Conservation (phyloP, 1,140 invertebrate genomes). For the Neodiprion pinetum region DNA sequence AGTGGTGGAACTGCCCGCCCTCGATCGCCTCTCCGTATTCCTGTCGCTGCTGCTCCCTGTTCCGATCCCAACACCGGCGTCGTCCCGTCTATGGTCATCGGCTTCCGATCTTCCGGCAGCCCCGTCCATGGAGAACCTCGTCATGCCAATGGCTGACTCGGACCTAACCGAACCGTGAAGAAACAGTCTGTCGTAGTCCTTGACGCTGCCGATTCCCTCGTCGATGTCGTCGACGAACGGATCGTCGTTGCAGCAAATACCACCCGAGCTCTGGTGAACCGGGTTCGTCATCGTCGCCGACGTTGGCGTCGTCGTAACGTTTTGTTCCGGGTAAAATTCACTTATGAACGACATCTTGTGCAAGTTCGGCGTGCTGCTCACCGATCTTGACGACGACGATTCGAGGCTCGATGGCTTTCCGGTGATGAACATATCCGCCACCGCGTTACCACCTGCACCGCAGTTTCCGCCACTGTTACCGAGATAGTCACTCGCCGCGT, state of each 20-base stretch:
- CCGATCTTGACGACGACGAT: conserved; percentile 10
- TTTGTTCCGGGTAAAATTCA: conserved; percentile 29
- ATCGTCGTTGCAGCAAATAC: not conserved
- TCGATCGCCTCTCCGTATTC: conserved; percentile 7
- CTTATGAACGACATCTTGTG: conserved; percentile 29
- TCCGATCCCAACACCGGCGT: not conserved
- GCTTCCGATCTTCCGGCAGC: not conserved
- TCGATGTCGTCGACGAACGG: not conserved
- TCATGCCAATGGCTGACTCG: conserved; percentile 9
- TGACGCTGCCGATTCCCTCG: conserved; percentile 2
- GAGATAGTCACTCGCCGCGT: not conserved
- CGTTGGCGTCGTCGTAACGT: conserved; percentile 11
- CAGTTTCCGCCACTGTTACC: no score
- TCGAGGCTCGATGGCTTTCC: not conserved
- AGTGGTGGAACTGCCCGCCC: conserved; percentile 4
- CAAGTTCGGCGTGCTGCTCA: conserved; percentile 8
- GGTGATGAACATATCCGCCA: not conserved
- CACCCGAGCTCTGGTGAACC: not conserved
- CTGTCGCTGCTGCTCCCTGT: no score
- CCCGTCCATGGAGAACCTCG: conserved; percentile 6
- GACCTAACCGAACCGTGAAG: not conserved
- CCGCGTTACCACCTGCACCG: no score
- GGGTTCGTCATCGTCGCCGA: conserved; percentile 14
- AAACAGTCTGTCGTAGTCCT: not conserved
- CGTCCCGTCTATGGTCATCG: not conserved